Evolutionary conservation across 1,140 invertebrate genomes (phyloP).

Genomic region (Elysia chlorotica): DNA sequence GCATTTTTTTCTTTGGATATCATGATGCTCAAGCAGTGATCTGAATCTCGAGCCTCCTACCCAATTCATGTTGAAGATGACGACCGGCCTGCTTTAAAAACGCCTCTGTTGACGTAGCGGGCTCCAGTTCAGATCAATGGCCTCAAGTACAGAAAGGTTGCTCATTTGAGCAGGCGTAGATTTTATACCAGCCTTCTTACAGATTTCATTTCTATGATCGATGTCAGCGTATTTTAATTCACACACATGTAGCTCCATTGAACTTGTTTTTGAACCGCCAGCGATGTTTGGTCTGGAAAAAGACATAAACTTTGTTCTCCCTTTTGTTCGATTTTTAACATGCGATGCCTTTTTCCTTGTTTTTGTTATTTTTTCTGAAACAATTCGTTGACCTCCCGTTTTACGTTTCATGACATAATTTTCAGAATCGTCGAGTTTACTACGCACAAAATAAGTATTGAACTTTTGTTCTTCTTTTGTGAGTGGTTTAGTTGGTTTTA

Average conservation of each 20-base stretch:
- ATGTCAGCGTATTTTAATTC: neutral
- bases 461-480: neutral
- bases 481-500: neutral
- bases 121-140: neutral
- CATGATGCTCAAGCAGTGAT: too few species aligned
- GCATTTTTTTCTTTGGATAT: too few species aligned
- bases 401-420: neutral
- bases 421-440: neutral
- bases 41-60: too few species aligned
- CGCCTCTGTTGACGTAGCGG: neutral
- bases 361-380: neutral
- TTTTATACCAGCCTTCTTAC: neutral
- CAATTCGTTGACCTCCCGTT: neutral
- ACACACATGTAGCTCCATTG: neutral
- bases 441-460: neutral
- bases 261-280: neutral
- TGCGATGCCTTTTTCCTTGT: neutral
- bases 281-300: neutral
- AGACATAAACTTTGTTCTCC: neutral
- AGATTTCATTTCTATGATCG: neutral
- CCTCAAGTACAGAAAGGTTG: neutral
- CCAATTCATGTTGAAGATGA: neutral
- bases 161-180: too few species aligned
- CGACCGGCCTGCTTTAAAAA: neutral
- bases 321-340: neutral